Evolutionary conservation across 2,113 vertebrate genomes (phyloP), one percentile per base, ranked within the genome.

Genomic region (Mystacornis crossleyi): DNA sequence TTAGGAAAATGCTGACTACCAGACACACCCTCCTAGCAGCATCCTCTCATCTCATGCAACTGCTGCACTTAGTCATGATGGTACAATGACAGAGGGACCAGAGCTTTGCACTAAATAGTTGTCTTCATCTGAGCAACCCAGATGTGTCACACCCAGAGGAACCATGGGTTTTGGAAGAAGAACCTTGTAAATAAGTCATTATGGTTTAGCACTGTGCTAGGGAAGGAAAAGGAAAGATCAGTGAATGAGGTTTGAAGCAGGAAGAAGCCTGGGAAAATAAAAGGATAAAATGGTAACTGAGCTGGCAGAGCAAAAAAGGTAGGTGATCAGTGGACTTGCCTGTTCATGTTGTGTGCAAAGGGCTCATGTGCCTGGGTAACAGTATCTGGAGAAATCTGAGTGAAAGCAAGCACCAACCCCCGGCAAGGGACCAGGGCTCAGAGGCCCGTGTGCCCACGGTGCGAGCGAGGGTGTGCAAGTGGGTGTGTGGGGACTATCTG

Each of bases 401-500:
- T n/a, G 21, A 58, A 77, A 31, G 38, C 19, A 58, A 72, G 16
- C 0, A 0, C 26, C 14, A 38, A 7, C 3, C 2, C 4, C 8
- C 67, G 38, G 4, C 26, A 47, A 18, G 36, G 6, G 11, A 53
- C 15, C 5, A 42, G 8, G 10, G 11, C 5, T 50, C 29, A 54
- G 55, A 43, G 31, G 4, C 14, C 11, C 33, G 21, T 5, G 6
- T 50, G 38, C 24, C 6, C 0, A 0, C 33, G 17, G 18, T 26
- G 24, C 0, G 0, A 43, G 14, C 2, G 6, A 17, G 28, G 10
- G 5, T 50, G 14, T 50, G 25, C 23, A 53, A 34, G 48, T 12
- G 17, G 13, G 3, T 50, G 8, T 47, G 18, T 8, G 26, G 38
- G 42, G 14, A 15, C 29, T 15, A 48, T 14, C 29, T 50, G 45